Base-by-base conservation (phyloP, 2,113 vertebrate species). In the Pterocles gutturalis region DNA sequence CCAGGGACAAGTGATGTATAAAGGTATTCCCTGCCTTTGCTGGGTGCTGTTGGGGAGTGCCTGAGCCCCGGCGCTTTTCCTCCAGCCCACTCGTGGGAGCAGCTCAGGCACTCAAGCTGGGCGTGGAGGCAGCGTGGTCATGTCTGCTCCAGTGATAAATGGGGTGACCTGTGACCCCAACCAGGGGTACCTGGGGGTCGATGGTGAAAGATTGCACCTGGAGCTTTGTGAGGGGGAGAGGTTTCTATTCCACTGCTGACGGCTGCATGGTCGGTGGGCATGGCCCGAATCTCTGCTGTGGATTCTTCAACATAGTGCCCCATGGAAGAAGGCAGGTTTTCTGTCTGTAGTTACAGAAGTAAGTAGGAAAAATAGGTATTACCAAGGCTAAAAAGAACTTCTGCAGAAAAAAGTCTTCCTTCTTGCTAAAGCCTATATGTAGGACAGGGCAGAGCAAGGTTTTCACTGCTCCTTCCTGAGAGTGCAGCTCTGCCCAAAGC, bases 171-270 rank as follows among this genome's bases (percentile, higher is more conserved):
- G 28, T 53, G 71, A 20, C 80, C 66, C 65, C 10, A 26, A 10
- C 71, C 38, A 4, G 5, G 53, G n/a, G 16, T 48, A 66, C 16
- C 22, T 36, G 34, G 31, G 41, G 38, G 1, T 5, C 43, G 26
- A 3, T 55, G 58, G 29, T 0, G 0, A 6, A 2, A 65, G 43
- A 15, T 14, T 49, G 41, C 0, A 0, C 38, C 62, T 21, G 51
- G 33, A 72, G 43, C 31, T 78, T 24, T 69, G 54, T 13, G 20
- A 18, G 38, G 33, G 67, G 41, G 11, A 67, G 33, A 64, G 55
- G 69, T 41, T 93, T 85, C 65, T 75, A 17, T 45, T 21, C 41
- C 31, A 11, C n/a, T 1, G 0, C n/a, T 61, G 62, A 6, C 0
- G 1, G 18, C 43, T 80, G 31, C 1, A 0, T 65, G 71, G 8